phyloP scores from a whole-genome alignment of 2,797 vertebrate species.

The Galaxias olidus region DNA sequence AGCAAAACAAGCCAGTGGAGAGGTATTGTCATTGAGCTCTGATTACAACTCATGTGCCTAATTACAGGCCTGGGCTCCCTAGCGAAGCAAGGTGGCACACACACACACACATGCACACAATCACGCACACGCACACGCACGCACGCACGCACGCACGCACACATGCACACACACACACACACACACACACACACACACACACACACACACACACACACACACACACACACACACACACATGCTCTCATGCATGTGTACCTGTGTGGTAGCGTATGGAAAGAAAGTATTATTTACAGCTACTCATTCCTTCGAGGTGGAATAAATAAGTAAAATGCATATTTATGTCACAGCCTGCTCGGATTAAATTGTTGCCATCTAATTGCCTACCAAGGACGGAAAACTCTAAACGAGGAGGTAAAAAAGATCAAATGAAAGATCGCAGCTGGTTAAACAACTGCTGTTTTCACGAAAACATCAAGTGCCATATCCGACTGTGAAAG shows the following conservation, averaged over 20 bases:
- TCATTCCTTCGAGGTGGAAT: slow-evolving; percentile 40
- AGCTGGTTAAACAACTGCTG: slow-evolving; percentile 49
- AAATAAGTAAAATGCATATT: slow-evolving; percentile 22
- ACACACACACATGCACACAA: not conserved
- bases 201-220: not conserved
- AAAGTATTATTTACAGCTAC: slow-evolving; percentile 42
- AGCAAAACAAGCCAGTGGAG: slow-evolving; percentile 87
- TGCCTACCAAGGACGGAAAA: slow-evolving; percentile 35
- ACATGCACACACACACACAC: too few relatives aligned
- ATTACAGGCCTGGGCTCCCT: slow-evolving; percentile 83
- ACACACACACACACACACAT: too few relatives aligned
- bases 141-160: not conserved
- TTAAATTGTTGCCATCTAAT: slow-evolving; percentile 49
- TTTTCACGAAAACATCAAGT: slow-evolving; percentile 57
- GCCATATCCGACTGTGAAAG: slow-evolving; percentile 48
- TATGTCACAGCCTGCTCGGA: not conserved
- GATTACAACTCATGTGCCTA: slow-evolving; percentile 91
- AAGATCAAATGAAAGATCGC: slow-evolving; percentile 10
- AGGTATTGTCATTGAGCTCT: slow-evolving; percentile 89
- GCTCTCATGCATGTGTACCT: not conserved
- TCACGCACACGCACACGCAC: too few relatives aligned
- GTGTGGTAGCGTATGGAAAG: not conserved
- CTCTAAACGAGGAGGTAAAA: slow-evolving; percentile 44
- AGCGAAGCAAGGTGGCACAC: slow-evolving; percentile 75
- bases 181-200: slow-evolving; percentile 44